Percentiles rank a stretch among this genome's conserved stretches.
phyloP scores from a whole-genome alignment of 2,888 invertebrate species.

The Apodemia zela region DNA sequence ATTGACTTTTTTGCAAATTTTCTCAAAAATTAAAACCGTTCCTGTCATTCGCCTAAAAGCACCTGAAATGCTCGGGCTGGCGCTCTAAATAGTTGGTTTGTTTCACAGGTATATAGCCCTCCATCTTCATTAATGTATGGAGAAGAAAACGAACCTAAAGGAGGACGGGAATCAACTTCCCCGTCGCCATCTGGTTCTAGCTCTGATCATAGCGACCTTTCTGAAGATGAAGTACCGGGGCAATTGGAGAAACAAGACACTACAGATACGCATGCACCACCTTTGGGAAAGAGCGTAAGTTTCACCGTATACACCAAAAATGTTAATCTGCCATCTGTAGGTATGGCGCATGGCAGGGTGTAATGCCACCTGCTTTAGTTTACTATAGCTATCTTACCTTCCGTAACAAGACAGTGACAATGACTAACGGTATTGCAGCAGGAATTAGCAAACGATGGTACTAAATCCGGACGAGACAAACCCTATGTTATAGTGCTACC shows the following conservation, averaged over 20 bases:
- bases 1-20: no score
- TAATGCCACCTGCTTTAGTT: no score
- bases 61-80: no score
- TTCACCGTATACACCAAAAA: neutral
- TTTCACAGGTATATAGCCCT: conserved; percentile 89
- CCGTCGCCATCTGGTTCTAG: conserved; percentile 88
- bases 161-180: conserved; percentile 80
- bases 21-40: neutral
- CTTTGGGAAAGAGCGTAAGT: conserved; percentile 68
- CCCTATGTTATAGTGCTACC: no score
- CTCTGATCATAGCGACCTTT: conserved; percentile 68
- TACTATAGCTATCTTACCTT: no score
- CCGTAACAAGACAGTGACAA: no score
- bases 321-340: no score
- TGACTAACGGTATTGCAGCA: no score
- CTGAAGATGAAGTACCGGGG: conserved; percentile 62
- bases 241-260: conserved; percentile 37
- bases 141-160: conserved; percentile 80
- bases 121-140: conserved; percentile 94
- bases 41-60: no score
- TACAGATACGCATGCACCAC: conserved; percentile 39
- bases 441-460: no score
- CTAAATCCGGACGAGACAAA: no score
- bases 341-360: no score
- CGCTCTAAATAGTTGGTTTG: neutral